Base-by-base conservation (phyloP, 2,888 invertebrate species). In the Protophormia terraenovae region DNA sequence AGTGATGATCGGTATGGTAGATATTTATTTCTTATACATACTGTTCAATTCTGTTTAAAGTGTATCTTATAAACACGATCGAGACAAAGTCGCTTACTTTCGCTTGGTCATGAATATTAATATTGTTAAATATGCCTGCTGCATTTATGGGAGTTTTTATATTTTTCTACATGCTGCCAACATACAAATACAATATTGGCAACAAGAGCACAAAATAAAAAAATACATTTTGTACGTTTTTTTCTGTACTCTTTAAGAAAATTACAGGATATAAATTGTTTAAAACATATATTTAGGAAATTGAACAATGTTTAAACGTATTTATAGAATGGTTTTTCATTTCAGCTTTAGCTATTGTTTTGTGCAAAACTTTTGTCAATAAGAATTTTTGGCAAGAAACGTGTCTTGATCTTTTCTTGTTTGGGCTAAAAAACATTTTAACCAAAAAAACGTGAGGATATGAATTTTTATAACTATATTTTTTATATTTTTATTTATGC, bases 41-140 rank as follows among this genome's bases (percentile, higher is more conserved):
- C 27, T 78, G 27, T 76, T 55, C 27, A 80, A 67, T 82, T 82
- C 64, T 77, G 76, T 77, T 83, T 72, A 83, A 77, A 83, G 76
- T 72, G 71, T 76, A 80, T 80, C 77, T 84, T 53, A 16, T 35
- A 77, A 78, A 81, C 85, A 86, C 84, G 86, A 86, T 84, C 84
- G 82, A 84, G 82, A 83, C 86, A 86, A 87, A 80, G 87, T 87
- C 84, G 84, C 75, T 83, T 86, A 87, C 87, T 87, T 88, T 88
- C 86, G 88, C 83, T 88, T 87, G 87, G 89, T 89, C 89, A 89
- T 89, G 89, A 89, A 89, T 89, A 89, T 89, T 89, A 89, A 89
- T 88, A 88, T 87, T 84, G 55, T 86, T 87, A 88, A 86, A 87
- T 84, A 87, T 86, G 83, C 85, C 55, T 75, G 72, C 35, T 75